Percentiles rank a stretch among this genome's conserved stretches.
Evolutionary conservation across 2,113 vertebrate species (phyloP).

Genomic region (Rissa tridactyla): DNA sequence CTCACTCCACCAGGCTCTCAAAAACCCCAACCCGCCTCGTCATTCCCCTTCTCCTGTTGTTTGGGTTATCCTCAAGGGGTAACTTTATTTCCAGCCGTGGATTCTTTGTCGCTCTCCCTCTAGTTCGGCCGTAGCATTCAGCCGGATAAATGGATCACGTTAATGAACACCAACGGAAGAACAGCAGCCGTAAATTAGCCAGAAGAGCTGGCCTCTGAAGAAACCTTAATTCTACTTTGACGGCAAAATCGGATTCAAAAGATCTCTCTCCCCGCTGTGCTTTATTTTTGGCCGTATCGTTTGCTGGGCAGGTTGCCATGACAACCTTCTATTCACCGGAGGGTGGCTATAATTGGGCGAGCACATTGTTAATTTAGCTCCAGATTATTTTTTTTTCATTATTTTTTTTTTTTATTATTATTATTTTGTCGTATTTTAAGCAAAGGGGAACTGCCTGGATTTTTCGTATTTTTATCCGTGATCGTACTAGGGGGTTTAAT

Average conservation of each 20-base stretch:
- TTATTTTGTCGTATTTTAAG: conserved; percentile 5
- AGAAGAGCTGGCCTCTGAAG: not conserved
- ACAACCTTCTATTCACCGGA: conserved; percentile 62
- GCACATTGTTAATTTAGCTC: conserved; percentile 60
- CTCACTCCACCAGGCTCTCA: not conserved
- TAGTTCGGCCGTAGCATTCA: not conserved
- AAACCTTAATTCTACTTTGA: conserved; percentile 26
- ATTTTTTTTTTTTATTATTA: not conserved
- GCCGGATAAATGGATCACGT: not conserved
- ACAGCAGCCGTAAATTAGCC: not conserved
- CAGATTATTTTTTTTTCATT: not conserved
- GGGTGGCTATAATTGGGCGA: conserved; percentile 59
- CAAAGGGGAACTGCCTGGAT: not conserved
- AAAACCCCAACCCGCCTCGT: not conserved
- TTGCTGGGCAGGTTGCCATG: conserved; percentile 68
- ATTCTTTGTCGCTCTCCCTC: not conserved
- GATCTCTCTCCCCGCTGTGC: conserved; percentile 38
- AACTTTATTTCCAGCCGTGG: not conserved
- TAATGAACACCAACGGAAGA: not conserved
- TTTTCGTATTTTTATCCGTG: conserved; percentile 5
- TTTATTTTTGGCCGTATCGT: conserved; percentile 56
- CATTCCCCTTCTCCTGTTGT: not conserved
- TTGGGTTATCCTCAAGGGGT: not conserved
- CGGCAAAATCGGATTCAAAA: not conserved
- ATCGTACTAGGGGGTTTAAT: conserved; percentile 47